phyloP scores from a whole-genome alignment of 2,113 vertebrate genomes.

The Mixornis gularis region DNA sequence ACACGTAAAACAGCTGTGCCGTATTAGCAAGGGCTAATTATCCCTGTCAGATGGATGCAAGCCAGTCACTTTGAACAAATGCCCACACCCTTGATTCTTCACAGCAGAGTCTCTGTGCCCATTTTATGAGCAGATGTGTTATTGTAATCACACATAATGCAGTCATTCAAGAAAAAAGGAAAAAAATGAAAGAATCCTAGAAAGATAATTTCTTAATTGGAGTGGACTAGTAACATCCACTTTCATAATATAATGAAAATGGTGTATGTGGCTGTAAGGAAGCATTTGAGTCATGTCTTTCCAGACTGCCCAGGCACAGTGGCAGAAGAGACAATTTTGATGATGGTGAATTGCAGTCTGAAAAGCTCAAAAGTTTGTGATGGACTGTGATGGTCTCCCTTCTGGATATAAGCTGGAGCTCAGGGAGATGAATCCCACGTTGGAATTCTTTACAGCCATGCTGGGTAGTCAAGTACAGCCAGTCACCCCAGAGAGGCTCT shows the following conservation, averaged over 20 bases:
- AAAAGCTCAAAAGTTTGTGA: background rate
- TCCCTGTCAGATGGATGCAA: background rate
- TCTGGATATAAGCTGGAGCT: background rate
- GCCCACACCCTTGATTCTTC: background rate
- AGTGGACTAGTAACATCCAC: background rate
- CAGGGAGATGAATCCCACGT: background rate
- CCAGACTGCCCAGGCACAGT: background rate
- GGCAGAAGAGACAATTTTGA: background rate
- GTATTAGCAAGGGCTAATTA: background rate
- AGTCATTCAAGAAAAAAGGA: background rate
- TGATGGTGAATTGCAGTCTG: background rate
- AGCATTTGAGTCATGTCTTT: background rate
- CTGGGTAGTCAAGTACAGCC: background rate
- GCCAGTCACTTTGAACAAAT: background rate
- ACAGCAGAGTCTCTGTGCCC: background rate
- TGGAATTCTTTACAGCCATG: rapidly evolving
- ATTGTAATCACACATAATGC: background rate
- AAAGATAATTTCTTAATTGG: background rate
- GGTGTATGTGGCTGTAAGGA: background rate
- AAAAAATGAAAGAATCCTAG: no score
- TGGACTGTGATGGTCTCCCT: rapidly evolving
- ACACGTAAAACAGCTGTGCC: background rate
- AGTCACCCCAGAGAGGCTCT: background rate
- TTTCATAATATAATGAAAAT: background rate
- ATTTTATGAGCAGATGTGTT: background rate